Base-by-base conservation (phyloP, 2,888 invertebrate species). In the Tortrix viridana region DNA sequence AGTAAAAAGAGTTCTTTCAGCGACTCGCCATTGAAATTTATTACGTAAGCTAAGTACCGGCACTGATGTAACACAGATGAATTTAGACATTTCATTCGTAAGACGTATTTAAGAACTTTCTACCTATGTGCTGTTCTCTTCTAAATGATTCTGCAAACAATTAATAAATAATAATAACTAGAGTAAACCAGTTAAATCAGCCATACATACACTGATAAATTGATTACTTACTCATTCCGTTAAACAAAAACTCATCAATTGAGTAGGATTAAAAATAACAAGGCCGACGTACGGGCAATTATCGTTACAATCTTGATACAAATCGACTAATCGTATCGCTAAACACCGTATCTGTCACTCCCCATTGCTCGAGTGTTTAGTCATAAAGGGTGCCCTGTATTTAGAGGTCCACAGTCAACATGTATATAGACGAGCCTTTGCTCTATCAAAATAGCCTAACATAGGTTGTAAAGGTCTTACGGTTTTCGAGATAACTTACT, bases 261-360 rank as follows among this genome's bases (percentile, higher is more conserved):
- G 3, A 2, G 9, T 26, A 26, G 1, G 9, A 9, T 9, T 32
- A 32, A 32, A 32, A 32, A 12, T 12, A 12, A 32, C 26, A 38
- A n/a, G 38, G 12, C 26, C 26, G 12, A 32, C 20, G 22, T 37
- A 22, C 50, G 44, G n/a, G 19, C 14, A 20, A 44, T 48, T 48
- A 16, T 41, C 19, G 7, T 48, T 16, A 48, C 57, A 38, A 48
- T 38, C 6, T 49, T 18, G 20, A 52, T 52, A 22, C 7, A 44
- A 19, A 12, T 47, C n/a, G 23, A 47, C 22, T 61, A 56, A 52
- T 46, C 19, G 56, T 55, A 50, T 50, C 43, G 55, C 26, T n/a
- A 44, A n/a, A 61, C 49, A 16, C 18, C 44, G 43, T 18, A 41
- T 56, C 19, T 46, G 56, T 57, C 62, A 46, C 38, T 57, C 16